phyloP scores from a whole-genome alignment of 2,888 invertebrate genomes.

The Protonemura montana region DNA sequence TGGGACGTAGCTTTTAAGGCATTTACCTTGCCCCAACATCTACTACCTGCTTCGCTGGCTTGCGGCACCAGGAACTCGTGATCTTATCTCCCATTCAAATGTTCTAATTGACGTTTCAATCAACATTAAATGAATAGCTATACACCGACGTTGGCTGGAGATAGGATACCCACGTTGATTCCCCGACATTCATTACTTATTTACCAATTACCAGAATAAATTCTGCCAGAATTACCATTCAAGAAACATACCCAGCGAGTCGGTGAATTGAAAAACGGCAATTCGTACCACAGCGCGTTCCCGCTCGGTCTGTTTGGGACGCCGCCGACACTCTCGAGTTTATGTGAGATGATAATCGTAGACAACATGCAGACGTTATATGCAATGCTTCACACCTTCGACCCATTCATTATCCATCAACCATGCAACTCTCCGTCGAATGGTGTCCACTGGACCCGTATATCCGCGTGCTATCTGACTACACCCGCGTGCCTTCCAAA shows the following conservation, averaged over 20 bases:
- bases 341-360: too few relatives aligned
- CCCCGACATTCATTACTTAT: neutral
- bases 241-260: neutral
- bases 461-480: too few relatives aligned
- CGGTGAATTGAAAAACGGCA: neutral
- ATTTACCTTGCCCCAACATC: constrained; percentile 3
- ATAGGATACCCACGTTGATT: neutral
- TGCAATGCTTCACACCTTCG: too few relatives aligned
- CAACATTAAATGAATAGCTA: constrained; percentile 1
- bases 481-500: neutral
- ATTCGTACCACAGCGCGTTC: too few relatives aligned
- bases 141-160: neutral
- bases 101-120: constrained; percentile 25
- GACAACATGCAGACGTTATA: too few relatives aligned
- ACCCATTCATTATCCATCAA: neutral
- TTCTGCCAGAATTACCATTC: neutral
- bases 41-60: neutral
- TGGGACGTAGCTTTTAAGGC: neutral
- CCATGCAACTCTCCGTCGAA: too few relatives aligned
- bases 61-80: neutral
- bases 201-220: neutral
- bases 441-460: too few relatives aligned
- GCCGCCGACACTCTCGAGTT: too few relatives aligned
- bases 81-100: constrained; percentile 33
- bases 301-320: too few relatives aligned